Conservation (phyloP, 1,140 invertebrate genomes). For the Dysdera silvatica region DNA sequence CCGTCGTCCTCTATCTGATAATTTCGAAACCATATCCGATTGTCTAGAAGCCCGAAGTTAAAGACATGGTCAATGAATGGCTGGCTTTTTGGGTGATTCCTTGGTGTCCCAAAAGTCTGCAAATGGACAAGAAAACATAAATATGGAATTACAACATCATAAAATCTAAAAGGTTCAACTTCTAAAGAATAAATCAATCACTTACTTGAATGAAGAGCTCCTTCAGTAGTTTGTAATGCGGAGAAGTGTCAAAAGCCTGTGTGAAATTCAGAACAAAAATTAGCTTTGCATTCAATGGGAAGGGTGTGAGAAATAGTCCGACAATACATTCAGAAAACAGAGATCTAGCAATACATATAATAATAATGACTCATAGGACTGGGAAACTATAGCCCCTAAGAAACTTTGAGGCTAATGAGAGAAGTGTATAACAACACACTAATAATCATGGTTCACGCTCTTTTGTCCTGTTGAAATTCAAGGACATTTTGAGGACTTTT, state of each 20-base stretch:
- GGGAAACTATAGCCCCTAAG: no score
- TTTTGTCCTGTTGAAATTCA: no score
- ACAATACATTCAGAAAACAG: no score
- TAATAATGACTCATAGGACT: no score
- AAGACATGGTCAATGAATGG: conserved; percentile 99
- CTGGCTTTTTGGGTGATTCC: conserved; percentile 96
- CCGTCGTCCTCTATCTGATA: conserved; percentile 96
- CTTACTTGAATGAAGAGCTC: conserved; percentile 68
- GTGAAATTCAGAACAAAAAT: no score
- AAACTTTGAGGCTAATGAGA: no score
- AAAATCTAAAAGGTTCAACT: background rate
- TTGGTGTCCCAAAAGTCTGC: conserved; percentile 88
- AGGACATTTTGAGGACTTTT: no score
- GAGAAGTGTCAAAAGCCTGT: conserved; percentile 68
- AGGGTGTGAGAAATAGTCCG: no score
- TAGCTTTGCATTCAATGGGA: no score
- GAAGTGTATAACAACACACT: no score
- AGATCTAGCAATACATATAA: no score
- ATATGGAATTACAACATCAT: background rate
- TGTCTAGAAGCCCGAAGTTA: conserved; percentile 83
- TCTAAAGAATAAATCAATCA: background rate
- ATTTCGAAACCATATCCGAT: conserved; percentile 96
- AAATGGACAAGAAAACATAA: conserved; percentile 30
- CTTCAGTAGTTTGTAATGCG: conserved; percentile 77
- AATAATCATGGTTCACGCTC: no score